Base-by-base conservation (phyloP, 2,113 vertebrate species). In the Dolichallabes microphthalmus region DNA sequence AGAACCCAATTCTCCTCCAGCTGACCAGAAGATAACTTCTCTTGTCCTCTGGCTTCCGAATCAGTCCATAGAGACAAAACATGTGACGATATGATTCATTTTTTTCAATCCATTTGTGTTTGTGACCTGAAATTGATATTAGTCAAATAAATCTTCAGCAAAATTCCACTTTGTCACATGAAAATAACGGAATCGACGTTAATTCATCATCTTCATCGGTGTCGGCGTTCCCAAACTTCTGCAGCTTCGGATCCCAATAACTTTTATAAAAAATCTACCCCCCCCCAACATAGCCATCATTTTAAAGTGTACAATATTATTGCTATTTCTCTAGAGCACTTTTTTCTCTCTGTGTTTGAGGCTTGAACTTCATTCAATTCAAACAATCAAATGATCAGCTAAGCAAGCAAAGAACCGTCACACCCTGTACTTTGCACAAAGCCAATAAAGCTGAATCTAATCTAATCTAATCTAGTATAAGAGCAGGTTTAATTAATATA, bases 1-100 rank as follows among this genome's bases (percentile, higher is more conserved):
- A 55, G 74, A 82, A 84, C 57, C 71, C 45, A 81, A 82, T 77
- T 87, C 35, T 85, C 60, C 35, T 55, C 32, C 71, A 55, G 69
- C n/a, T 79, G 69, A 73, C 69, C 57, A 45, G 66, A 64, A 76
- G 80, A 88, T 60, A 80, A 83, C 76, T 50, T 11, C 22, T 10
- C 55, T 58, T n/a, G 60, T 25, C 19, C 80, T 63, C 73, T 68
- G 71, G 73, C 66, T 68, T 55, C 30, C 32, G 8, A 52, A 25
- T 71, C 71, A 76, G 35, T 58, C 61, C 10, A 52, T 10, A 27
- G 8, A 83, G 71, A 63, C 69, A 30, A 55, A n/a, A 74, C 15
- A 4, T 45, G 25, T 25, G 13, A 22, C 39, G 2, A 10, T 22
- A 35, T 50, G 12, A 25, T 52, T 13, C 52, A 22, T 75, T n/a